Percentiles rank a stretch among this genome's conserved stretches.
These are phyloP conservation scores for Aeoliscus strigatus DNA, from an alignment of 2,797 vertebrate species.

Conservation along the genomic window DNA sequence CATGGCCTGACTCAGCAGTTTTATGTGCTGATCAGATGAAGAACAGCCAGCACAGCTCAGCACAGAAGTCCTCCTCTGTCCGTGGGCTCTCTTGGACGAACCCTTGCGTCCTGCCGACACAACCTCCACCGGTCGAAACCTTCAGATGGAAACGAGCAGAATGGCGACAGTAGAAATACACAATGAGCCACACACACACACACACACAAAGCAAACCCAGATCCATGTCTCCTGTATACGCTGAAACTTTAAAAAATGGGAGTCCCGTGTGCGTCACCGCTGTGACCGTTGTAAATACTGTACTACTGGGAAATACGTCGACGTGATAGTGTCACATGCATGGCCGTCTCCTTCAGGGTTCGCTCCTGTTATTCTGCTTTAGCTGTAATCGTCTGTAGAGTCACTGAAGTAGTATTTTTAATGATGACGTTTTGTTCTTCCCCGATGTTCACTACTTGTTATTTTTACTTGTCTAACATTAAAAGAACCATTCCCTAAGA, in stretches of 20 bases:
- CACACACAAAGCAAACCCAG: too few species aligned
- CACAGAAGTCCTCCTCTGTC: slow-evolving; percentile 24
- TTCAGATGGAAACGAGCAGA: too few species aligned
- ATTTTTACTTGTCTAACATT: slow-evolving; percentile 50
- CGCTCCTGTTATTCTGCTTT: slow-evolving; percentile 6
- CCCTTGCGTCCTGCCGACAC: slow-evolving; percentile 16
- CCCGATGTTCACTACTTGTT: slow-evolving; percentile 24
- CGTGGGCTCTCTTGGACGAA: slow-evolving; percentile 15
- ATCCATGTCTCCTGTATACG: slow-evolving; percentile 13
- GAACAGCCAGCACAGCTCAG: slow-evolving; percentile 19
- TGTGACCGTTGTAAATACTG: slow-evolving; percentile 60
- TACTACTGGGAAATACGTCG: slow-evolving; percentile 28
- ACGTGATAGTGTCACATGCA: slow-evolving; percentile 14
- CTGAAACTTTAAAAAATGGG: slow-evolving; percentile 10
- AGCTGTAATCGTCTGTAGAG: slow-evolving; percentile 12
- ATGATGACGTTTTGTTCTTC: slow-evolving; percentile 6
- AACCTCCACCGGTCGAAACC: too few species aligned
- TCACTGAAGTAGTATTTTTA: slow-evolving; percentile 1
- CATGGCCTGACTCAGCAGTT: slow-evolving; percentile 8
- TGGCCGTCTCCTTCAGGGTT: slow-evolving; percentile 7
- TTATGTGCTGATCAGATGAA: slow-evolving; percentile 27
- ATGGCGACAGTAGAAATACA: slow-evolving; percentile 4
- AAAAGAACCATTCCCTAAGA: slow-evolving; percentile 32
- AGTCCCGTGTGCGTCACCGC: slow-evolving; percentile 15
- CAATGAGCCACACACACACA: too few species aligned